Base-by-base conservation (phyloP, 1,140 invertebrate species). In the Meloidogyne floridensis region DNA sequence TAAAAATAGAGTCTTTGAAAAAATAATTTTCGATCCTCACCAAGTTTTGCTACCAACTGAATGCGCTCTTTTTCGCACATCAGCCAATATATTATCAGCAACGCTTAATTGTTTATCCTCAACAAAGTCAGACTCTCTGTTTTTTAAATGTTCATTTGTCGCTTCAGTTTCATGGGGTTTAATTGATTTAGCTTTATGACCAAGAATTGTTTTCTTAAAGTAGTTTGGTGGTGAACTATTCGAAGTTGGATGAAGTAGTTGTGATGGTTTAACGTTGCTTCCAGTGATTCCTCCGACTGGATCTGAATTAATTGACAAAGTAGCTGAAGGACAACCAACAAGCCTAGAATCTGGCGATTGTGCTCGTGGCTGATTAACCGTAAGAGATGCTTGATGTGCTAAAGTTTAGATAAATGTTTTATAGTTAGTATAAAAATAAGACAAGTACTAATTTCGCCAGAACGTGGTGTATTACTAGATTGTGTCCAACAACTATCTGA, bases 281-380 rank as follows among this genome's bases (percentile, higher is more conserved):
- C 18, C 72, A 2, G 20, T 65, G 79, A 74, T 72, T 83, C 70
- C 47, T 69, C 51, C 72, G 84, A 32, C 51, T 42, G 8, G 20
- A 72, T 65, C 56, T 43, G 81, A 20, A 18, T n/a, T 53, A 53
- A 65, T 20, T 42, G 59, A 20, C 70, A 47, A n/a, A 13, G 69
- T 10, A 71, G 20, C n/a, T 32, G 56, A 51, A 2, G 15, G 47
- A 8, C 47, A 47, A 47, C 4, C 47, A 8, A 47, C 47, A 47
- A 84, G 83, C 47, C 73, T 78, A 72, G 83, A 84, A 18, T 80
- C 83, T 11, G 86, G 72, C 9, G 83, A 84, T 18, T 85, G 80
- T 13, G 83, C 82, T 15, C 84, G 75, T n/a, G 82, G 15, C 5
- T 65, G 82, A 0, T 54, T 51, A 75, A 79, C 15, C 3, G 59